phyloP scores from a whole-genome alignment of 2,113 vertebrate genomes.

The Speoplatyrhinus poulsoni region DNA sequence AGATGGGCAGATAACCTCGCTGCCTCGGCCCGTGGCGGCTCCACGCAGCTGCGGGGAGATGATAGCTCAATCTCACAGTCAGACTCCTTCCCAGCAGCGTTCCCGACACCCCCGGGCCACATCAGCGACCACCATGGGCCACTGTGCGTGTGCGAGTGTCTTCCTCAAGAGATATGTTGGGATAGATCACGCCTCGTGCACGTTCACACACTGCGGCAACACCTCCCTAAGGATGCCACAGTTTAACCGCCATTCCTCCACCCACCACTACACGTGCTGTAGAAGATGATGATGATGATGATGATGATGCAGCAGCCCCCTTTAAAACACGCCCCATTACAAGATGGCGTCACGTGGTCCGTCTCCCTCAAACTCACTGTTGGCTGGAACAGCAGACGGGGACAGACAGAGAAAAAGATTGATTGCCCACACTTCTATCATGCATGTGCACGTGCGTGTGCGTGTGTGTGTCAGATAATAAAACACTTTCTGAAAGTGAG shows the following conservation, averaged over 20 bases:
- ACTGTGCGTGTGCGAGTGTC: constrained; percentile 10
- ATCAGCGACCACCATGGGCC: constrained; percentile 14
- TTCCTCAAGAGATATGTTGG: background rate
- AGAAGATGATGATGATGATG: background rate
- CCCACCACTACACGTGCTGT: background rate
- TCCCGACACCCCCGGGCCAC: constrained; percentile 2
- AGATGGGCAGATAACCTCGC: constrained; percentile 64
- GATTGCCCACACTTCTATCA: no score
- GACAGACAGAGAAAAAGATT: no score
- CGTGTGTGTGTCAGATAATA: background rate
- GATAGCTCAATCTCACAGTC: constrained; percentile 60
- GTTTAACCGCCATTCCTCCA: background rate
- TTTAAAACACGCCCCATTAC: constrained; percentile 7
- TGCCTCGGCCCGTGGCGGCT: constrained; percentile 45
- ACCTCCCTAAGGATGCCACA: background rate
- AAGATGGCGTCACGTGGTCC: no score
- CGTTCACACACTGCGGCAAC: no score
- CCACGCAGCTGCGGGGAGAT: constrained; percentile 37
- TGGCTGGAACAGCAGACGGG: no score
- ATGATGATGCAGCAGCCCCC: constrained; percentile 20
- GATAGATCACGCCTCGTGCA: no score
- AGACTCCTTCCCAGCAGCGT: constrained; percentile 21
- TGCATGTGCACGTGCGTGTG: no score
- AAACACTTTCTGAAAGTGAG: no score
- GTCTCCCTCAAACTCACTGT: no score